phyloP scores from a whole-genome alignment of 53 echinoderm and acorn worm species.

The Henricia sp. region DNA sequence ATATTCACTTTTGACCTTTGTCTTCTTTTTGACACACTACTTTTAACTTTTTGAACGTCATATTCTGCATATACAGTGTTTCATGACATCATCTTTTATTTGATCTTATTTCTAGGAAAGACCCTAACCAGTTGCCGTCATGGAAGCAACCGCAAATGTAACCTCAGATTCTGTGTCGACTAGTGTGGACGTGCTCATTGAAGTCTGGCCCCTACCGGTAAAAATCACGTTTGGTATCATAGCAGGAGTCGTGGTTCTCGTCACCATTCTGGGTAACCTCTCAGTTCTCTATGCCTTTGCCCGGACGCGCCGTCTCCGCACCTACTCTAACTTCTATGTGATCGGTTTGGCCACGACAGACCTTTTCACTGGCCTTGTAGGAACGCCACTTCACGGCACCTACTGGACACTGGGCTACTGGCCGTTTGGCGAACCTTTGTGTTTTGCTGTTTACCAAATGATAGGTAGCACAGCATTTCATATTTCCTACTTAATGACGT shows the following conservation, averaged over 20 bases:
- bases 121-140: no score
- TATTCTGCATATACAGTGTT: no score
- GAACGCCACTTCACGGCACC: not conserved
- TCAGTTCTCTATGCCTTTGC: constrained; percentile 16
- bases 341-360: not conserved
- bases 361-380: not conserved
- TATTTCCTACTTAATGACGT: not conserved
- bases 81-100: no score
- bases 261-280: not conserved
- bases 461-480: not conserved
- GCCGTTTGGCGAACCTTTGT: not conserved
- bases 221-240: constrained; percentile 12
- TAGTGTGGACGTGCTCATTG: no score
- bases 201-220: not conserved
- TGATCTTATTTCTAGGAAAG: no score
- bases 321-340: constrained; percentile 3
- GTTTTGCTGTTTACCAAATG: not conserved
- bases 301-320: constrained; percentile 26
- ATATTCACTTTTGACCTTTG: no score
- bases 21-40: no score
- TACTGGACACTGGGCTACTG: constrained; percentile 7
- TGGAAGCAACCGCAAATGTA: no score
- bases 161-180: no score
- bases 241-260: not conserved
- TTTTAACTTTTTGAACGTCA: no score